Evolutionary conservation across 2,888 invertebrate genomes (phyloP).

Genomic region (Cataglyphis albicans): DNA sequence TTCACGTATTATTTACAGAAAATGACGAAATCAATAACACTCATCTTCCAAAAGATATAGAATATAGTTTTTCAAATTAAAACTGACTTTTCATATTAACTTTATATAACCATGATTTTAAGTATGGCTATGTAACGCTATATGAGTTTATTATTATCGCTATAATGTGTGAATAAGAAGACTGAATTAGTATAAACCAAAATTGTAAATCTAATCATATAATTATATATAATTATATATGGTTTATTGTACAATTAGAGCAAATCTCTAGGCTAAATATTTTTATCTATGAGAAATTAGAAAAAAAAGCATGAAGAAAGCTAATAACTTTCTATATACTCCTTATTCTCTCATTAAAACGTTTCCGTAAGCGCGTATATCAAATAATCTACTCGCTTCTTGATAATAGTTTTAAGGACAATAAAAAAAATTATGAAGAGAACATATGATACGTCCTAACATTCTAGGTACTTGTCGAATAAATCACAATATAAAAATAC

Average conservation of each 20-base stretch:
- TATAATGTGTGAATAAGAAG: conserved; percentile 65
- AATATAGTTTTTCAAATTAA: conserved; percentile 22
- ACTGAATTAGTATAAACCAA: conserved; percentile 13
- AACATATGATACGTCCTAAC: conserved; percentile 68
- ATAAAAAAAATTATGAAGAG: conserved; percentile 64
- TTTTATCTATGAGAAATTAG: background rate
- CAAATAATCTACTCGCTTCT: conserved; percentile 58
- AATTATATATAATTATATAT: background rate
- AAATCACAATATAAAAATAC: conserved; percentile 84
- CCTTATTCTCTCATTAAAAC: conserved; percentile 52
- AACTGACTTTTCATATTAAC: conserved; percentile 46
- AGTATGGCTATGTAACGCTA: conserved; percentile 42
- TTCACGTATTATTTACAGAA: conserved; percentile 51
- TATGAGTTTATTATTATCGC: conserved; percentile 50
- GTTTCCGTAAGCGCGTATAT: conserved; percentile 44
- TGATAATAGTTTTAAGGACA: conserved; percentile 60
- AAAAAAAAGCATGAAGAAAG: conserved; percentile 42
- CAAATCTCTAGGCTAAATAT: conserved; percentile 6
- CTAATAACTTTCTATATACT: background rate
- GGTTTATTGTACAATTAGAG: background rate
- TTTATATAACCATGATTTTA: conserved; percentile 52
- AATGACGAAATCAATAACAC: background rate
- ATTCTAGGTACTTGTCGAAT: conserved; percentile 72
- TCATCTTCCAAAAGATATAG: conserved; percentile 37
- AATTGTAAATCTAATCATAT: conserved; percentile 18